Evolutionary conservation across 1,140 invertebrate genomes (phyloP).

Genomic region (Drosophila pseudoobscura): DNA sequence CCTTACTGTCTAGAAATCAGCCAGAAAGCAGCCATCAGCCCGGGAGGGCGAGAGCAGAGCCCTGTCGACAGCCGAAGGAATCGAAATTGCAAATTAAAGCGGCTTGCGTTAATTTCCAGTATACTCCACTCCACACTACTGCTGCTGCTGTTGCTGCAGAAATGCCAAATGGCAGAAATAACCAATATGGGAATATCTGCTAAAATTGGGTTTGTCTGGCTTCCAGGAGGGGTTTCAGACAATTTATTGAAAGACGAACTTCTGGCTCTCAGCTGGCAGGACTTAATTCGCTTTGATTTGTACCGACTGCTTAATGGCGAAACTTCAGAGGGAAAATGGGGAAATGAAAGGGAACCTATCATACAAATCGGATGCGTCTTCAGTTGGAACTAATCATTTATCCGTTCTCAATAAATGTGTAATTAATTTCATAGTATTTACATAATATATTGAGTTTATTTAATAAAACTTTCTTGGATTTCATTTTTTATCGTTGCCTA

Average conservation of each 20-base stretch:
- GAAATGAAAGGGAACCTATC: neutral
- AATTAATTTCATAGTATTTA: neutral
- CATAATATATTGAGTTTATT: too few relatives aligned
- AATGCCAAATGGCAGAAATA: constrained; percentile 26
- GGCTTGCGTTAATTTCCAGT: constrained; percentile 43
- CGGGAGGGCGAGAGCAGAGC: neutral
- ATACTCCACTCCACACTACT: too few relatives aligned
- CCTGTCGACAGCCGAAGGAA: constrained; percentile 34
- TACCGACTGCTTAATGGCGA: neutral
- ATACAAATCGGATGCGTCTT: neutral
- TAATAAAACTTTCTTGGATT: too few relatives aligned
- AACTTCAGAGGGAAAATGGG: neutral
- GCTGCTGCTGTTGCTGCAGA: constrained; percentile 10
- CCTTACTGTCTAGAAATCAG: constrained; percentile 64
- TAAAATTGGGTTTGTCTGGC: neutral
- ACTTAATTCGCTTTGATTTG: constrained; percentile 36
- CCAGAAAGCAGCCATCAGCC: constrained; percentile 15
- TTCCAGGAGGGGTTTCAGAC: constrained; percentile 5
- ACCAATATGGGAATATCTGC: neutral
- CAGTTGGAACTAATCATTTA: neutral
- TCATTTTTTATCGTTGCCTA: neutral
- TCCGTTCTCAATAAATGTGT: neutral
- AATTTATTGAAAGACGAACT: constrained; percentile 42
- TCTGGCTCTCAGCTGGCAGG: constrained; percentile 32
- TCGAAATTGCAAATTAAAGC: constrained; percentile 63